Evolutionary conservation across 1,140 invertebrate genomes (phyloP).

Genomic region (Drosophila serrata): DNA sequence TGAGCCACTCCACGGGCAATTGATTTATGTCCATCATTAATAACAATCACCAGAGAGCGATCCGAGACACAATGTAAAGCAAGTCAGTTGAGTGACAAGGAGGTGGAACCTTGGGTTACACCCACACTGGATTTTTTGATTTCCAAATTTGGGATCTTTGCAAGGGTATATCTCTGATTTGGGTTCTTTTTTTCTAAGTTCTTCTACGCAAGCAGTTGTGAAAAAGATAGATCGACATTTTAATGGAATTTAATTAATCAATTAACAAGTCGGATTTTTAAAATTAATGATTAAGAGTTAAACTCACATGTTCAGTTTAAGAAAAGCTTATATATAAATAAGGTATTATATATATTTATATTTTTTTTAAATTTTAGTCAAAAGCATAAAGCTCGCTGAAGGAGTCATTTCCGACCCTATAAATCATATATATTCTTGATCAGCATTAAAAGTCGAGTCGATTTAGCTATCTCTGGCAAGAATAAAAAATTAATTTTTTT

Average conservation of each 20-base stretch:
- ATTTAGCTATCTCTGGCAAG: too few relatives aligned
- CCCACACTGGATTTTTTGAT: slow-evolving; percentile 17
- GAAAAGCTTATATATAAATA: background rate
- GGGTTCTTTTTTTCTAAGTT: background rate
- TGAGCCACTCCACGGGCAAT: slow-evolving; percentile 29
- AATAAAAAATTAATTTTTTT: too few relatives aligned
- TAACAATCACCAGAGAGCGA: slow-evolving; percentile 51
- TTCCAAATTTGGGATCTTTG: slow-evolving; percentile 9
- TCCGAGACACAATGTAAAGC: slow-evolving; percentile 38
- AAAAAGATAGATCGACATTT: background rate
- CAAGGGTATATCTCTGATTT: too few relatives aligned
- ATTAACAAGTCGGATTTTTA: background rate
- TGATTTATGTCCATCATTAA: slow-evolving; percentile 64
- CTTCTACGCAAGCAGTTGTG: background rate
- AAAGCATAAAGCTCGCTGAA: too few relatives aligned
- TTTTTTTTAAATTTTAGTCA: background rate
- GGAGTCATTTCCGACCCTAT: too few relatives aligned
- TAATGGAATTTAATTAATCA: background rate
- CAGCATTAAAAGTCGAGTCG: too few relatives aligned
- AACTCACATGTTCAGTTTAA: background rate
- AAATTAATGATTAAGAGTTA: background rate
- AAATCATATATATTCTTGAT: too few relatives aligned
- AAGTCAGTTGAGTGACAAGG: slow-evolving; percentile 35
- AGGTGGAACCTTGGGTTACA: slow-evolving; percentile 33
- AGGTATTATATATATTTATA: too few relatives aligned